Percentiles rank a stretch among this genome's conserved stretches.
Evolutionary conservation across 2,113 vertebrate species (phyloP).

Genomic region (Neofelis nebulosa): DNA sequence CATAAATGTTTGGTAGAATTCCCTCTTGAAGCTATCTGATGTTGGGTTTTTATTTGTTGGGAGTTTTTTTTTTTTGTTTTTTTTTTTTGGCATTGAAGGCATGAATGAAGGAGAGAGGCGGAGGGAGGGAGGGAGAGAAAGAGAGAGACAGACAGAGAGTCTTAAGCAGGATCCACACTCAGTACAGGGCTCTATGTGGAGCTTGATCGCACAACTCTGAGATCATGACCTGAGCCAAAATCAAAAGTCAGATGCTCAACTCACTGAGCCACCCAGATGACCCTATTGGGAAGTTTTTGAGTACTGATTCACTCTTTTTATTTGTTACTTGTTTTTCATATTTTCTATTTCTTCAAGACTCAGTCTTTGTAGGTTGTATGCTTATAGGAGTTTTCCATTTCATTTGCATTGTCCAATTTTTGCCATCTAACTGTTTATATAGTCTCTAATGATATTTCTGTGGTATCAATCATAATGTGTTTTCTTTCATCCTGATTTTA

Average conservation of each 20-base stretch:
- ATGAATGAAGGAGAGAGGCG: too few relatives aligned
- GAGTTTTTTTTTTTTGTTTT: background rate
- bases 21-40: background rate
- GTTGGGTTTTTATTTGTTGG: background rate
- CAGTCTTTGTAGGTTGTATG: background rate
- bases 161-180: too few relatives aligned
- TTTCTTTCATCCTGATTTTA: background rate
- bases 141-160: too few relatives aligned
- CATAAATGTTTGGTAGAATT: background rate
- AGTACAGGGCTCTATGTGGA: too few relatives aligned
- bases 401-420: background rate
- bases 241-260: too few relatives aligned
- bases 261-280: too few relatives aligned
- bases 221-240: too few relatives aligned
- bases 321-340: background rate
- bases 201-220: too few relatives aligned
- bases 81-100: background rate
- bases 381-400: background rate
- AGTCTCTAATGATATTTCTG: background rate
- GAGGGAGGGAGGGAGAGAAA: too few relatives aligned
- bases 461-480: background rate
- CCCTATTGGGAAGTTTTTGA: background rate
- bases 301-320: background rate
- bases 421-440: background rate
- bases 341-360: background rate